Conservation (phyloP, 64 coral and sea anemone genomes). For the Actinia tenebrosa region DNA sequence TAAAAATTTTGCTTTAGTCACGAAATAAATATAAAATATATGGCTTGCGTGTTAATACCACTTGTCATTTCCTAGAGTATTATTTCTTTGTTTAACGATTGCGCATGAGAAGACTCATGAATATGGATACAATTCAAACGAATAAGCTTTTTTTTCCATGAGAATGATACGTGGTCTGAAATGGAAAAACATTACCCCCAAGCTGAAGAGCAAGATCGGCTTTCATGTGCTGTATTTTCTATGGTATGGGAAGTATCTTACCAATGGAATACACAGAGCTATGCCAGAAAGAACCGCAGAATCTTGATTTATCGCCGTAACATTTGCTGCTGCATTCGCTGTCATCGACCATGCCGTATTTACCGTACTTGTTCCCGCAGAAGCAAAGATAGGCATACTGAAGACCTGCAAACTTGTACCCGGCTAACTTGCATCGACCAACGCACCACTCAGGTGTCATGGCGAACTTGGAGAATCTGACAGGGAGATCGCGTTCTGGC, state of each 20-base stretch:
- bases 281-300: constrained; percentile 93
- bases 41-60: too few species aligned
- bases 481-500: constrained; percentile 69
- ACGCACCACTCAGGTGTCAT: constrained; percentile 99
- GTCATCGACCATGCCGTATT: constrained; percentile 54
- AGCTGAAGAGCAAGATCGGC: too few species aligned
- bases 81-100: too few species aligned
- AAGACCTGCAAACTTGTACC: constrained; percentile 78
- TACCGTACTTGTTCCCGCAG: constrained; percentile 88
- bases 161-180: too few species aligned
- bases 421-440: constrained; percentile 74
- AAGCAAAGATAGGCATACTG: constrained; percentile 94
- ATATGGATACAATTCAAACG: too few species aligned
- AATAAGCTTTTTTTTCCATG: too few species aligned
- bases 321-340: constrained; percentile 74
- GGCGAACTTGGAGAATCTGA: constrained; percentile 85
- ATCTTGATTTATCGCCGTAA: constrained; percentile 76
- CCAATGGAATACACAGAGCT: constrained; percentile 85
- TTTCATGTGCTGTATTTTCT: too few species aligned
- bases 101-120: too few species aligned
- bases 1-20: background rate
- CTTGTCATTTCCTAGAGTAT: too few species aligned
- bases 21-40: too few species aligned
- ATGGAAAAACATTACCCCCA: too few species aligned
- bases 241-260: constrained; percentile 18